A percentile compares a stretch with the other conserved stretches of the same genome.
phyloP scores from a whole-genome alignment of 2,888 invertebrate species.

The Linnaemya tessellans region DNA sequence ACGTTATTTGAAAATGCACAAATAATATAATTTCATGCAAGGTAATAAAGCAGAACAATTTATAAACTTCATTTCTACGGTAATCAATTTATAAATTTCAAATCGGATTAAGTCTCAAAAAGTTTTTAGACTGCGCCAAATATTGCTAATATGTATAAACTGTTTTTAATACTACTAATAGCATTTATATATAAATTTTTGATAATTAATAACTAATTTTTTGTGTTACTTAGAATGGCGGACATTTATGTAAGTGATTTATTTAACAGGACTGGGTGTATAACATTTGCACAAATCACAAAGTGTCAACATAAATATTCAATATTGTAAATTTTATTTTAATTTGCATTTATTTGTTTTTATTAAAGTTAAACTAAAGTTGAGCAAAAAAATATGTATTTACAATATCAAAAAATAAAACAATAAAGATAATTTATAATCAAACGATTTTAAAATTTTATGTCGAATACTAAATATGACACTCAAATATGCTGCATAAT shows the following conservation, averaged over 20 bases:
- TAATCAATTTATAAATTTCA: constrained; percentile 28
- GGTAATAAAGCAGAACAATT: constrained; percentile 25
- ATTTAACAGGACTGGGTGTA: neutral
- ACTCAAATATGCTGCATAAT: constrained; percentile 9
- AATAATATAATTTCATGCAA: constrained; percentile 32
- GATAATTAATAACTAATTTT: constrained; percentile 18
- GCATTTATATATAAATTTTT: neutral
- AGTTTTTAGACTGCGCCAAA: neutral
- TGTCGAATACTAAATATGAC: constrained; percentile 3
- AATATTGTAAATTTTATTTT: neutral
- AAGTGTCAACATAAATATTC: constrained; percentile 20
- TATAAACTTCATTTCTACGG: neutral
- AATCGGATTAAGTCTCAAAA: neutral
- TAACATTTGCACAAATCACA: neutral
- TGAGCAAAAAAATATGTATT: neutral
- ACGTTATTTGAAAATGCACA: neutral
- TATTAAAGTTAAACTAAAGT: neutral
- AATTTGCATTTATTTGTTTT: neutral
- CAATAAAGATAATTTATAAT: constrained; percentile 21
- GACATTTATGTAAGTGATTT: neutral
- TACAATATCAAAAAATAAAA: neutral
- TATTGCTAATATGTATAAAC: constrained; percentile 1
- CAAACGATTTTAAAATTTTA: neutral
- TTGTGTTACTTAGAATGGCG: neutral
- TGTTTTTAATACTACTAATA: constrained; percentile 3